Base-by-base conservation (phyloP, 2,113 vertebrate species). In the Notothenia rossii region DNA sequence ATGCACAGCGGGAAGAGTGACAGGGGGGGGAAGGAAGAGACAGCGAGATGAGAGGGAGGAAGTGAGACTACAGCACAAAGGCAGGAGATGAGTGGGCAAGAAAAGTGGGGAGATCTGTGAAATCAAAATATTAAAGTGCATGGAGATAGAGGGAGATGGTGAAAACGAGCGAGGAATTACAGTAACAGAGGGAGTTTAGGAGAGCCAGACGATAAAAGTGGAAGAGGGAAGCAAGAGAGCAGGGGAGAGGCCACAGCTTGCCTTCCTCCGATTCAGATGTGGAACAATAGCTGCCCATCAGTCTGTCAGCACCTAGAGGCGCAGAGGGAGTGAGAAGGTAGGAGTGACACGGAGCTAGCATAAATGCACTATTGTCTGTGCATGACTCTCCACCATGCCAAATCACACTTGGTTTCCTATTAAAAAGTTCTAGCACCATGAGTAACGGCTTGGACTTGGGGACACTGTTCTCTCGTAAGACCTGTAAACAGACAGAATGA, bases 201-300 rank as follows among this genome's bases (percentile, higher is more conserved):
- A 76, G 72, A 50, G 53, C 18, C 50, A 43, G 55, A 60, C 61
- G 20, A 25, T 40, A 64, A 76, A 29, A 79, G 60, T 51, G 72
- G 84, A 58, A 68, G 74, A 84, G 73, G 84, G 48, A 82, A 84
- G 77, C 62, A 53, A 63, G 78, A 82, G 84, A 79, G 59, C 75
- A 79, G 71, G 89, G 86, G 86, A 86, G 75, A 90, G 88, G 88
- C 79, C 87, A 62, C 45, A 71, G 85, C 78, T 84, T 63, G 87
- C 88, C 91, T 95, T 95, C 94, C 94, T 95, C 81, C 74, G 56
- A 95, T 95, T 95, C 91, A 94, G 91, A 80, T 67, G 66, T 82
- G 88, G 61, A 95, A 95, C 95, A 95, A 95, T 95, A 68, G 93
- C 75, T 81, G 85, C 84, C 94, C 79, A 93, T 94, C 89, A 90